Evolutionary conservation across 2,113 vertebrate genomes (phyloP).

Genomic region (Xiphorhynchus elegans): DNA sequence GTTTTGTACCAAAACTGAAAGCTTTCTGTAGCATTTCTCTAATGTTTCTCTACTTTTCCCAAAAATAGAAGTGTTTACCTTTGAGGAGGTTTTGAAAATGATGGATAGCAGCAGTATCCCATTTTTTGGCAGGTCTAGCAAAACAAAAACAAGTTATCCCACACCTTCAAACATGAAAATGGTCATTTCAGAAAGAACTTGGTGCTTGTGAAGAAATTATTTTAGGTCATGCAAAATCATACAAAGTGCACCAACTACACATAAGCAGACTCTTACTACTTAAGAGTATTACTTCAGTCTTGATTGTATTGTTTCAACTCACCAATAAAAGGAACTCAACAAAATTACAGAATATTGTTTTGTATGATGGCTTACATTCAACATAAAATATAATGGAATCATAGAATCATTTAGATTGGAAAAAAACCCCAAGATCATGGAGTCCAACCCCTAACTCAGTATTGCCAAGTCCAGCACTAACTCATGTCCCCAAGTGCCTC

Average conservation of each 20-base stretch:
- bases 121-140: slow-evolving; percentile 80
- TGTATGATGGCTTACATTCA: not conserved
- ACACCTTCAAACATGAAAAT: not conserved
- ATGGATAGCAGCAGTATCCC: slow-evolving; percentile 86
- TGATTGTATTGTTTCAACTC: not conserved
- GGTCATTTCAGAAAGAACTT: not conserved
- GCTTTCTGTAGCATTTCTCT: not conserved
- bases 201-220: not conserved
- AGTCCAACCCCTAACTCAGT: not conserved
- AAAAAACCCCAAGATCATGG: rapidly evolving
- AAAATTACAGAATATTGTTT: not conserved
- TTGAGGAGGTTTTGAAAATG: slow-evolving; percentile 84
- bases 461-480: not conserved
- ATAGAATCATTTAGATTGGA: too few species aligned
- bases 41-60: not conserved
- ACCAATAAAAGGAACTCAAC: not conserved
- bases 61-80: slow-evolving; percentile 70
- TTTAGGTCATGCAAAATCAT: not conserved
- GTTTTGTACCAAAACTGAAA: not conserved
- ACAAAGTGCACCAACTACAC: not conserved
- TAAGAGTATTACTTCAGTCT: not conserved
- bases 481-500: not conserved
- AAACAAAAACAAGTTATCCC: not conserved
- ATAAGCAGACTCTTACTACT: not conserved
- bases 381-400: not conserved